These are phyloP conservation scores for Caenorhabditis briggsae DNA, from an alignment of 1,140 invertebrate genomes.

Conservation along the genomic window DNA sequence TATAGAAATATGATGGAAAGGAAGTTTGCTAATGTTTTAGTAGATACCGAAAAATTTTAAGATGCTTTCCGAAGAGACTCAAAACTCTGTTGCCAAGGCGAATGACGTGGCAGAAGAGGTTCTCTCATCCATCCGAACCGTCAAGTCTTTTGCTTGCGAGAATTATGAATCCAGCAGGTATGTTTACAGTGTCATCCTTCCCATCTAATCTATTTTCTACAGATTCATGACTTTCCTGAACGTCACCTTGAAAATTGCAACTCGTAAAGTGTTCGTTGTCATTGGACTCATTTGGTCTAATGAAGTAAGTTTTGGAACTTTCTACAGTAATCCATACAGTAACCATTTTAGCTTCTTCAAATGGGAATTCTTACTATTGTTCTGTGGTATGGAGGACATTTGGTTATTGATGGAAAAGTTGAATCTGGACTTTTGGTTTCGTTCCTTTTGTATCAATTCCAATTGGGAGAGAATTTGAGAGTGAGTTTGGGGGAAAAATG, in stretches of 20 bases:
- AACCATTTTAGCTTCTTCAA: slow-evolving; percentile 72
- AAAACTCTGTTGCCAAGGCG: too few species aligned
- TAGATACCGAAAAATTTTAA: too few species aligned
- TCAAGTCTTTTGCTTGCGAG: slow-evolving; percentile 78
- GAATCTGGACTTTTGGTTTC: slow-evolving; percentile 75
- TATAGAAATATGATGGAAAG: too few species aligned
- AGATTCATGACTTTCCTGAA: slow-evolving; percentile 72
- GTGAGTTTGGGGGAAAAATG: slow-evolving; percentile 62
- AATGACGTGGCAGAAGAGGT: too few species aligned
- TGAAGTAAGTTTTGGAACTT: slow-evolving; percentile 64
- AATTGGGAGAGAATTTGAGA: slow-evolving; percentile 76
- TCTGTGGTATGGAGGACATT: slow-evolving; percentile 77
- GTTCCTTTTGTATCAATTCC: slow-evolving; percentile 77
- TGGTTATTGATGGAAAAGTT: slow-evolving; percentile 70
- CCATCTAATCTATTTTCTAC: background rate
- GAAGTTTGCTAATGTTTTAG: too few species aligned
- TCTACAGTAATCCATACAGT: slow-evolving; percentile 43
- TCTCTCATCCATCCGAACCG: too few species aligned
- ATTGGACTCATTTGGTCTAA: slow-evolving; percentile 75
- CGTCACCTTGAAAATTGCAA: slow-evolving; percentile 71
- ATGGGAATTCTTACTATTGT: slow-evolving; percentile 76
- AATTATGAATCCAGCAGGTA: slow-evolving; percentile 70
- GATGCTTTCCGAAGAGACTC: too few species aligned
- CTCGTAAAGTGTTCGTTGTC: slow-evolving; percentile 71
- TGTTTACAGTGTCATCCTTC: too few species aligned